phyloP scores from a whole-genome alignment of 2,888 invertebrate species.

The Chesias legatella region DNA sequence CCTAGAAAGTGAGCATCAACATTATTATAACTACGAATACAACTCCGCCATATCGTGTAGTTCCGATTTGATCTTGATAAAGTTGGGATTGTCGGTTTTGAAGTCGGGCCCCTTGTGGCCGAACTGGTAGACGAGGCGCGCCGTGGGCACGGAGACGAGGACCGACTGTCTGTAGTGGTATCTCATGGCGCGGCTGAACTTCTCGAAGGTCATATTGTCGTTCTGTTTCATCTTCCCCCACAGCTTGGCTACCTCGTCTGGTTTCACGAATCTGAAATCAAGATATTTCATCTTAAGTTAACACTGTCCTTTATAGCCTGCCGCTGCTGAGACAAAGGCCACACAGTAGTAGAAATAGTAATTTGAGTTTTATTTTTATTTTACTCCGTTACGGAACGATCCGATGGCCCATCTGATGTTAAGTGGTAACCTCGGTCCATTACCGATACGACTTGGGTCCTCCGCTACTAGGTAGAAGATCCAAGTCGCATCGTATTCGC shows the following conservation, averaged over 20 bases:
- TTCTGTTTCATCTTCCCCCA: conserved; percentile 94
- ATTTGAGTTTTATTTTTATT: no score
- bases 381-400: no score
- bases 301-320: no score
- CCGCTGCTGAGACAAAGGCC: no score
- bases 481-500: no score
- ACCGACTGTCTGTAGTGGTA: conserved; percentile 90
- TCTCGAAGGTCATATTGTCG: conserved; percentile 95
- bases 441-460: no score
- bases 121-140: conserved; percentile 90
- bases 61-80: conserved; percentile 65
- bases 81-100: conserved; percentile 83
- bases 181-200: conserved; percentile 94
- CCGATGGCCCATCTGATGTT: no score
- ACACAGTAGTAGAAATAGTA: no score
- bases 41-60: conserved; percentile 45
- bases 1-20: conserved; percentile 32
- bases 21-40: conserved; percentile 54
- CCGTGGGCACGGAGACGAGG: conserved; percentile 86
- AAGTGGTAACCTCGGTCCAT: no score
- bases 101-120: conserved; percentile 89
- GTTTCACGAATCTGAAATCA: conserved; percentile 87
- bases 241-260: conserved; percentile 90
- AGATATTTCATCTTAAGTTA: conserved; percentile 11
- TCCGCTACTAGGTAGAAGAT: no score